Conservation (phyloP, 2,797 vertebrate genomes). For the Glossophaga mutica region DNA sequence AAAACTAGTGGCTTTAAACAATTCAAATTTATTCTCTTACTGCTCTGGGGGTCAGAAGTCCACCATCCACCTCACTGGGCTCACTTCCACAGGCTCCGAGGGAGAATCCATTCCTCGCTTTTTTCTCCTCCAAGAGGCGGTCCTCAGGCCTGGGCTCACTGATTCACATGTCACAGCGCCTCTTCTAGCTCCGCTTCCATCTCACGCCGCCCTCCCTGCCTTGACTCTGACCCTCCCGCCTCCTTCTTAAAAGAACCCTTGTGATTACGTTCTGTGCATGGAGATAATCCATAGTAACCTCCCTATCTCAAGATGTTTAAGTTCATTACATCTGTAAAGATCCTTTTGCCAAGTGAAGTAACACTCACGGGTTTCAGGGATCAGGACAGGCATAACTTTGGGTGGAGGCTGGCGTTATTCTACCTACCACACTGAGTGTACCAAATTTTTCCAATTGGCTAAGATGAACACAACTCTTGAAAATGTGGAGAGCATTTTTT, state of each 20-base stretch:
- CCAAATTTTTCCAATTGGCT: background rate
- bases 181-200: background rate
- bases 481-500: conserved; percentile 7
- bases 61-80: background rate
- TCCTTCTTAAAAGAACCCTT: background rate
- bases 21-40: background rate
- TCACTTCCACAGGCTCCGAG: background rate
- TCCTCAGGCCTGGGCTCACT: background rate
- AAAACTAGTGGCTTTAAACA: background rate
- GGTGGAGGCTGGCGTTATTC: too few relatives aligned
- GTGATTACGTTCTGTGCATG: background rate
- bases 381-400: background rate
- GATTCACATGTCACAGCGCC: too few relatives aligned
- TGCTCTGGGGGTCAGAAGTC: background rate
- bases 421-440: background rate
- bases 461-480: background rate
- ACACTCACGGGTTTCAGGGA: background rate
- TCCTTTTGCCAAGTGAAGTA: background rate
- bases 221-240: background rate
- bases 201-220: background rate
- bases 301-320: background rate
- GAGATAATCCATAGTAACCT: background rate
- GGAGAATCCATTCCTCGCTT: background rate
- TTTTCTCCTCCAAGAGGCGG: background rate
- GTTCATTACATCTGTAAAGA: background rate